Base-by-base conservation (phyloP, 2,888 invertebrate genomes). In the Napeogenes sylphis region DNA sequence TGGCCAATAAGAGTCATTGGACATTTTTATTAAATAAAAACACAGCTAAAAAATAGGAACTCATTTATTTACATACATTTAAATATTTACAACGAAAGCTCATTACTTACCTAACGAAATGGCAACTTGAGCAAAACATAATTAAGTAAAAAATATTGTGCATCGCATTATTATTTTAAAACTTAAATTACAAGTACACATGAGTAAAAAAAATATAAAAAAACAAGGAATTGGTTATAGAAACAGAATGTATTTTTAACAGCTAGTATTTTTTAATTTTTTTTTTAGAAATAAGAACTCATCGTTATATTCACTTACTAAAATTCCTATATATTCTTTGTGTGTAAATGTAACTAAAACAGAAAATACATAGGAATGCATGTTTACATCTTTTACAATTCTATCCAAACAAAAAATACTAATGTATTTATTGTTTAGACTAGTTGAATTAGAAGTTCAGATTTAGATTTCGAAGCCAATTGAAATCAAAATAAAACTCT, bases 61-160 rank as follows among this genome's bases (percentile, higher is more conserved):
- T 90, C 82, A 73, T 90, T 89, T 90, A 90, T 88, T 89, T 88
- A 88, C 87, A 86, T 79, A 78, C 78, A 79, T 68, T 65, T 62
- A 63, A 70, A 71, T 88, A 87, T 88, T 83, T 86, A 88, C 84
- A 87, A 70, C 64, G 65, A 71, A 75, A 79, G 76, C 73, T 75
- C 72, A 73, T 76, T 77, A 73, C 77, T 65, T 70, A 74, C 73
- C 74, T 72, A 75, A 75, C 73, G 75, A 79, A 81, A 89, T 89
- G 89, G 89, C 89, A 87, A 84, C 87, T 88, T 87, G 88, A 89
- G 88, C 88, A 87, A 85, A 80, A 75, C 71, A 67, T 61, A 77
- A 76, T 77, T 84, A 82, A 77, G 71, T 75, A 62, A 65, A 67
- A 21, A 72, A 66, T 71, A 78, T 75, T 74, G 77, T 77, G 75